Evolutionary conservation across 1,140 invertebrate species (phyloP), one percentile per base, ranked within the genome.

Genomic region (Phymastichus coffea): DNA sequence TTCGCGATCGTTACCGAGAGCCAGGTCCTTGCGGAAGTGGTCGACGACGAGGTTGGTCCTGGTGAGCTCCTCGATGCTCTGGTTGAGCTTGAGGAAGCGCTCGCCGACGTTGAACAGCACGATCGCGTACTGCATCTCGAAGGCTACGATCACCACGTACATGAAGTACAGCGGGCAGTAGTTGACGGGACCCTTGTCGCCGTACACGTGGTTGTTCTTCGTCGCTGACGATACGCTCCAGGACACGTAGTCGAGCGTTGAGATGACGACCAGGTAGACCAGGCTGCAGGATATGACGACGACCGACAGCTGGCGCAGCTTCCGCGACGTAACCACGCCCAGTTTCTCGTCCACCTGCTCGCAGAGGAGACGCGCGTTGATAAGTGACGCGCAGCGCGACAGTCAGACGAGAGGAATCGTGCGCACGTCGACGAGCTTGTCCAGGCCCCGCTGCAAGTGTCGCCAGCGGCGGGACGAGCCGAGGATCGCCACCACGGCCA

Each of bases 111-210:
- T 79, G 25, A 75, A 76, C 0, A 70, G 66, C 6, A 64, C 51
- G n/a, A 80, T 19, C 1, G 69, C 73, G 17, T 75, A 80, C 25
- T 80, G 77, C 9, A 78, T 65, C 59, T 76, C 74, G 26, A 76
- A 74, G 6, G 67, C 57, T 7, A 74, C 64, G 8, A 78, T 73
- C 0, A 78, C 66, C 1, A 76, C 22, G 37, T 80, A 80, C 70
- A 80, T 73, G 2, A 69, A 63, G 40, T 80, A 80, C 7, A 80
- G 49, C 0, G 77, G 75, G 0, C 64, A 8, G 35, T 78, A 80
- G 62, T 80, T 80, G 2, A 80, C 68, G 0, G 76, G 71, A 19
- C 76, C 77, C 61, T 75, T 76, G 26, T 71, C 70, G 1, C 33
- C 9, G 8, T 54, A 52, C 0, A 33, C 22, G 4, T 66, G 8